Evolutionary conservation across 2,113 vertebrate genomes (phyloP), one percentile per base, ranked within the genome.

Genomic region (Calidris pygmaea): DNA sequence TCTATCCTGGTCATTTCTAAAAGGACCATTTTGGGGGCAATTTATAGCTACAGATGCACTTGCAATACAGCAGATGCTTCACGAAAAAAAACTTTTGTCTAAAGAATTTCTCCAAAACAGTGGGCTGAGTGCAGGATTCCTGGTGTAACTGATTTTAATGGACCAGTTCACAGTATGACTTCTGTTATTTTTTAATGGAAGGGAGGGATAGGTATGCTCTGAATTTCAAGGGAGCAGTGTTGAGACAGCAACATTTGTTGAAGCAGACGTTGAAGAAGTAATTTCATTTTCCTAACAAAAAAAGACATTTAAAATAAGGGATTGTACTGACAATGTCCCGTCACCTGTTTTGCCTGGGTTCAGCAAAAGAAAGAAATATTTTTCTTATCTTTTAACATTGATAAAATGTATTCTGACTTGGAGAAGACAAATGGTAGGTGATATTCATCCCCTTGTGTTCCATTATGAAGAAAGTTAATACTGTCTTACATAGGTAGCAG

Each of bases 301-400:
- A 68, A 47, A 20, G 9, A 9, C 7, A 58, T 35, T 66, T 90
- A 32, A 62, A 66, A 45, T 45, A 53, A 74, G 59, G n/a, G 8
- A 24, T 30, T 85, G 4, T 10, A 32, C 12, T 85, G 6, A 29
- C n/a, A 67, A 0, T 63, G 8, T n/a, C 21, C 12, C 3, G 0
- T 53, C 27, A 62, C 26, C 9, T 60, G 32, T 16, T 94, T 93
- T 83, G 21, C 22, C 13, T 53, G 60, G 23, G 4, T 96, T 77
- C 45, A 56, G 27, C 6, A 59, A 58, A 77, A 83, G 7, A 72
- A 56, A 82, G 2, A 65, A 63, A 10, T 37, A 24, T 41, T 45
- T 30, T 56, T 37, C 35, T 27, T 73, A 19, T 47, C 26, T 74
- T 77, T 59, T 53, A 70, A 16, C 22, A 23, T 12, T 65, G 30